A percentile compares a stretch with the other conserved stretches of the same genome.
phyloP scores from a whole-genome alignment of 2,797 vertebrate species.

The Danio jaintianensis region DNA sequence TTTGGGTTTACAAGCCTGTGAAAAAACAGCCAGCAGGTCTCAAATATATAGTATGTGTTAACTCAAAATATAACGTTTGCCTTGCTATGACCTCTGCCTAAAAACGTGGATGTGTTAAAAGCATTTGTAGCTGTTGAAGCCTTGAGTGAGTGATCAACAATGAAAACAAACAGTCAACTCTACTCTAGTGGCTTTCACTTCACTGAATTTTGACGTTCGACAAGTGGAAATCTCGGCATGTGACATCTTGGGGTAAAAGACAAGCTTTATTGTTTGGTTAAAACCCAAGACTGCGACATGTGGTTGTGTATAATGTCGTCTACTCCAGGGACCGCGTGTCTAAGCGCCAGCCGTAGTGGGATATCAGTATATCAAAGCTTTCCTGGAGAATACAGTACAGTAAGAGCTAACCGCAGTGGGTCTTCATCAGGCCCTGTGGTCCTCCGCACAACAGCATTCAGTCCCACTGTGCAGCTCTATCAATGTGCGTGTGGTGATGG shows the following conservation, averaged over 20 bases:
- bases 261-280: slow-evolving; percentile 39
- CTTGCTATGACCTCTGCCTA: slow-evolving; percentile 25
- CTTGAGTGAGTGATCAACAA: slow-evolving; percentile 25
- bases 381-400: slow-evolving; percentile 45
- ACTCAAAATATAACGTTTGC: slow-evolving; percentile 21
- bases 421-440: slow-evolving; percentile 42
- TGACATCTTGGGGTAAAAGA: slow-evolving; percentile 36
- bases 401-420: slow-evolving; percentile 46
- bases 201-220: slow-evolving; percentile 1
- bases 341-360: slow-evolving; percentile 37
- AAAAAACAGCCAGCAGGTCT: not conserved
- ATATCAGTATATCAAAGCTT: slow-evolving; percentile 44
- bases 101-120: slow-evolving; percentile 31
- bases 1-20: not conserved
- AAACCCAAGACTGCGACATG: slow-evolving; percentile 39
- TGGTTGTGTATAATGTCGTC: slow-evolving; percentile 33
- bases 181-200: not conserved
- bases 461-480: slow-evolving; percentile 45
- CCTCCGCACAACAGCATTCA: slow-evolving; percentile 39
- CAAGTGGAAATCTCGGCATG: not conserved
- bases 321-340: slow-evolving; percentile 44
- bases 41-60: not conserved
- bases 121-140: slow-evolving; percentile 17
- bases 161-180: slow-evolving; percentile 33
- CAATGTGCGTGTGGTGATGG: slow-evolving; percentile 47